Evolutionary conservation across 2,888 invertebrate genomes (phyloP), one percentile per base, ranked within the genome.

Genomic region (Cephus rjabovi): DNA sequence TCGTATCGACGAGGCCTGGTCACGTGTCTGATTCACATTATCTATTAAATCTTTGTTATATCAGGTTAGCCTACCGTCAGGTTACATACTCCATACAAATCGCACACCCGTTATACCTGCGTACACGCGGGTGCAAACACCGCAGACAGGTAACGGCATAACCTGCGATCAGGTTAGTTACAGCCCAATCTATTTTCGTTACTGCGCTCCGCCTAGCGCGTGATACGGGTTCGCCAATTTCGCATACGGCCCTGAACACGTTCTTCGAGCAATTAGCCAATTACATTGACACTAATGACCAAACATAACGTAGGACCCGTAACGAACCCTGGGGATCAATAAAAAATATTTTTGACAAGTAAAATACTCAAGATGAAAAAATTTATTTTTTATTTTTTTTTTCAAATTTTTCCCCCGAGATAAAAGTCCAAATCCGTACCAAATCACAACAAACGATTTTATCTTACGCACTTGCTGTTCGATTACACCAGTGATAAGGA

Each of bases 81-180:
- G 56, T 75, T 77, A 23, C 23, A 40, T 23, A 56, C 23, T 6
- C 40, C 23, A 2, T 2, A 9, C 40, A 56, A 56, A 56, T 56
- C 2, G 40, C 40, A 1, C 40, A 56, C 40, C 40, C 40, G 40
- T 56, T 56, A 56, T 56, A 56, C 23, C 40, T 56, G 78, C 77
- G 78, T 76, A 77, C 71, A 77, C 68, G 69, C 11, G 68, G 30
- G 40, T 69, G 30, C 12, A 33, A 76, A n/a, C 69, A 34, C 1
- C 30, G 31, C 30, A 33, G 71, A 33, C 12, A 73, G 33, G 71
- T 73, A 79, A 56, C 75, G 4, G 75, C 77, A 77, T 71, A 77
- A 77, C 75, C 77, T 56, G 77, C 77, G 77, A 77, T 77, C 77
- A 75, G 70, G 77, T 77, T 77, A 77, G 77, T 77, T 77, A 77